Evolutionary conservation across 1,140 invertebrate species (phyloP), one percentile per base, ranked within the genome.

Genomic region (Trichonephila clavipes): DNA sequence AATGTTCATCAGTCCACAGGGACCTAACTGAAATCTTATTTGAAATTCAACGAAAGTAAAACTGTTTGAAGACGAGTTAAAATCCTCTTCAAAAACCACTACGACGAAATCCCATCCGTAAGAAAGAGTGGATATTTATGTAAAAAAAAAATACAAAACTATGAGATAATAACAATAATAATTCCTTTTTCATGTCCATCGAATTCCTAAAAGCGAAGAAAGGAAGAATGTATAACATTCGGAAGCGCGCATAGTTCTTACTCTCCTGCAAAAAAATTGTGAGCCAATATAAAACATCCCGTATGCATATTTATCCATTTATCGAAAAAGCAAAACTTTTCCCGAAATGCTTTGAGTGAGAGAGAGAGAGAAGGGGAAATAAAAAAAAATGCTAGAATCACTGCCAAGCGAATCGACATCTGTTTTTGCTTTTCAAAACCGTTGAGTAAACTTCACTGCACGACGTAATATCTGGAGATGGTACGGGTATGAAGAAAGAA

Each of bases 251-350:
- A 34, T 2, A 59, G n/a, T 24, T 24, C n/a, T 85, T 85, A 21
- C 40, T 24, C 82, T 21, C 44, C 21, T 85, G 51, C 19, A 59
- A 19, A 85, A 85, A 61, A 85, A 51, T 51, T 59, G 51, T 85
- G 82, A 85, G 82, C 82, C 82, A 85, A 85, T 85, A 85, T 85
- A 85, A 85, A 61, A 85, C 82, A 85, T 85, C 82, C 82, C 82
- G 82, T 85, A 85, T 85, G 82, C 82, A 85, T 85, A 85, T 85
- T 85, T 85, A 85, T 85, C 82, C 82, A 85, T 85, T 85, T 85
- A 85, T 59, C 58, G 82, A 51, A 85, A 81, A 77, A 34, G 28
- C 10, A 34, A 85, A 61, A 85, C 51, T 24, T 51, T 51, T 51
- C 44, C 44, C 44, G 8, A 51, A 51, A 51, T 51, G 44, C 8